A percentile compares a stretch with the other conserved stretches of the same genome.
phyloP scores from a whole-genome alignment of 2,113 vertebrate species.

The Fregata magnificens region DNA sequence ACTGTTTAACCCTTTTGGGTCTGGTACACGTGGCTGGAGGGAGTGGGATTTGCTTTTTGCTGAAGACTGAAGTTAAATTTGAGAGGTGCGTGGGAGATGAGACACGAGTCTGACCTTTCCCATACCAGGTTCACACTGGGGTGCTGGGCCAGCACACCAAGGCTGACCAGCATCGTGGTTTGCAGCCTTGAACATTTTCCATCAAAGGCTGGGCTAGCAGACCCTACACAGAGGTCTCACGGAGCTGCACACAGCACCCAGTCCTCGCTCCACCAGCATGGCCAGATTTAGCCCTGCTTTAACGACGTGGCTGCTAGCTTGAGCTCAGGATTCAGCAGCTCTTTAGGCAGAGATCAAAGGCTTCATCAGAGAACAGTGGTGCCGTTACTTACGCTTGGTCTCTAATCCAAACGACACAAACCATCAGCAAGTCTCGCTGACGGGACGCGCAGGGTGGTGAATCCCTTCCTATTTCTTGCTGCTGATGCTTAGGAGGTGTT shows the following conservation, averaged over 20 bases:
- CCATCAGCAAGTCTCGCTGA: background rate
- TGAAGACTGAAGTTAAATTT: background rate
- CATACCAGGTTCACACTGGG: background rate
- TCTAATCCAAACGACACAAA: background rate
- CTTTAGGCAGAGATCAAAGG: background rate
- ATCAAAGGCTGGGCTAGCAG: background rate
- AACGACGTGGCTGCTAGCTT: rapidly evolving
- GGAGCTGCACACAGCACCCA: background rate
- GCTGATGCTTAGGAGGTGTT: background rate
- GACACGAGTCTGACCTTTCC: background rate
- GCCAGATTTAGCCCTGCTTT: background rate
- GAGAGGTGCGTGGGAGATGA: rapidly evolving
- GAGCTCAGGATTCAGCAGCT: background rate
- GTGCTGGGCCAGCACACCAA: background rate
- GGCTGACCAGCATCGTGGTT: background rate
- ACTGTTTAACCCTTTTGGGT: background rate
- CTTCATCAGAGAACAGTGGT: background rate
- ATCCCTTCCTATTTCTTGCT: background rate
- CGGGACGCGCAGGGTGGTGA: background rate
- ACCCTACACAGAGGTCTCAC: background rate
- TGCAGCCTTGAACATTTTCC: background rate
- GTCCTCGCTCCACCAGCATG: background rate
- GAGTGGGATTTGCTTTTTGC: background rate
- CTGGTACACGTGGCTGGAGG: rapidly evolving
- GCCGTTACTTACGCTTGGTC: background rate